Evolutionary conservation across 2,113 vertebrate genomes (phyloP).

Genomic region (Rhipidura dahli): DNA sequence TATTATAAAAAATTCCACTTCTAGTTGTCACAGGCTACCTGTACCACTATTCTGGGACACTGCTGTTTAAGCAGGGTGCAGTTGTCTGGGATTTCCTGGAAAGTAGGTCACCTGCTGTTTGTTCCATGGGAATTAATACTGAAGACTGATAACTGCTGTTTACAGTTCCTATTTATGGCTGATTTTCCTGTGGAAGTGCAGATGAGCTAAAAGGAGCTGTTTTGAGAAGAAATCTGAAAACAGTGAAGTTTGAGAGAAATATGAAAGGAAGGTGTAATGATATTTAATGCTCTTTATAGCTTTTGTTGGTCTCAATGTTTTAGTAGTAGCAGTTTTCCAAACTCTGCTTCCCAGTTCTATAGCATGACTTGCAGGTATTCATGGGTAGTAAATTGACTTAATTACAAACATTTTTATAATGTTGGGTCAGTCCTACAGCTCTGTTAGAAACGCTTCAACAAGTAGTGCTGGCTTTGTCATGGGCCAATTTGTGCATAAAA

Average conservation of each 20-base stretch:
- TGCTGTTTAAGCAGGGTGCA: not conserved
- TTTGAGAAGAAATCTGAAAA: not conserved
- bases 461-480: not conserved
- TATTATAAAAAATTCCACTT: not conserved
- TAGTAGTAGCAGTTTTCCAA: not conserved
- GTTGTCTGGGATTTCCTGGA: conserved; percentile 38
- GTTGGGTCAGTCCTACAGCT: not conserved
- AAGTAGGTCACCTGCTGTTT: conserved; percentile 72
- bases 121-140: conserved; percentile 12
- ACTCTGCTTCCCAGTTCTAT: not conserved
- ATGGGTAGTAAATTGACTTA: not conserved
- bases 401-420: not conserved
- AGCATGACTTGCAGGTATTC: not conserved
- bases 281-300: not conserved
- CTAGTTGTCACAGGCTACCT: not conserved
- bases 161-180: not conserved
- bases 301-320: not conserved
- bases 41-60: not conserved
- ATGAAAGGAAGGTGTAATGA: not conserved
- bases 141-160: not conserved
- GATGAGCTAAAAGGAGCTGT: not conserved
- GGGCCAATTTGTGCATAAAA: not conserved
- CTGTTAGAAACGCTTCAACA: not conserved
- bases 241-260: not conserved
- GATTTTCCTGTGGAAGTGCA: not conserved